Conservation (phyloP, 2,888 invertebrate genomes). For the Sepioteuthis lessoniana region DNA sequence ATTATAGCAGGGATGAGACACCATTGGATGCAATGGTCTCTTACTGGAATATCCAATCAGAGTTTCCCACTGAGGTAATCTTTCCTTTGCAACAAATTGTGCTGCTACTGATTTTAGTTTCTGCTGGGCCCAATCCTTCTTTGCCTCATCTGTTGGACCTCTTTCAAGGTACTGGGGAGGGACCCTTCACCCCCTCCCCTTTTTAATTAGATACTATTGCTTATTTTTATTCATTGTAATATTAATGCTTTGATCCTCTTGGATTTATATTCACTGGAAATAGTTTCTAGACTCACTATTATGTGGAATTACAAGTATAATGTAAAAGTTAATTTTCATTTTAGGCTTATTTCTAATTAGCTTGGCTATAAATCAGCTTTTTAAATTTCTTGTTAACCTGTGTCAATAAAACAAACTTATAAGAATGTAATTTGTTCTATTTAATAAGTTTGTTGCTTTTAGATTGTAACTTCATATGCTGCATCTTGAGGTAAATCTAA, state of each 20-base stretch:
- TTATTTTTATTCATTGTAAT: background rate
- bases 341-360: too few species aligned
- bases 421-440: too few species aligned
- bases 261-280: background rate
- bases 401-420: too few species aligned
- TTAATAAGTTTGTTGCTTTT: too few species aligned
- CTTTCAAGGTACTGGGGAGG: background rate
- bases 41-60: background rate
- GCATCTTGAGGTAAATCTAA: too few species aligned
- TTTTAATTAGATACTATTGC: background rate
- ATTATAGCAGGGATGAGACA: constrained; percentile 33
- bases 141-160: background rate
- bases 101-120: background rate
- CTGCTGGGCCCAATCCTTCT: constrained; percentile 14
- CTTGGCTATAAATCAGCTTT: too few species aligned
- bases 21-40: constrained; percentile 33
- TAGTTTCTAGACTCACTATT: background rate
- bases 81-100: background rate
- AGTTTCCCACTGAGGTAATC: constrained; percentile 12
- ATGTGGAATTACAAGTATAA: background rate
- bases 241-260: background rate
- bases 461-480: too few species aligned
- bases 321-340: too few species aligned
- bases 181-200: background rate
- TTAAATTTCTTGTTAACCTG: too few species aligned